Conservation (phyloP, 2,888 invertebrate species). For the Cephus sareptanus region DNA sequence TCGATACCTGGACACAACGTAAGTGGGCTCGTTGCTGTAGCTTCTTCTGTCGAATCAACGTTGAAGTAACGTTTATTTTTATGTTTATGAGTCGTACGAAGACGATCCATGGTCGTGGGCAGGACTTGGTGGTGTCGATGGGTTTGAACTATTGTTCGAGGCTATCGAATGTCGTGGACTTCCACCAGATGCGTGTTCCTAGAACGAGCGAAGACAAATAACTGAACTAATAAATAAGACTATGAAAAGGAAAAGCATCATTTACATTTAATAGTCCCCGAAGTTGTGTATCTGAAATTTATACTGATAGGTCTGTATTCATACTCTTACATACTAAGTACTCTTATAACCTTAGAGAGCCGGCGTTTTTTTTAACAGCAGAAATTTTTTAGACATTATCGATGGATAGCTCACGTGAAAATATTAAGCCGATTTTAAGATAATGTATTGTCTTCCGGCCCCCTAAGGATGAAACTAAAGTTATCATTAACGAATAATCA, state of each 20-base stretch:
- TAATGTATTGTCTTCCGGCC: not conserved
- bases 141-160: constrained; percentile 80
- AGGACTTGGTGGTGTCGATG: constrained; percentile 78
- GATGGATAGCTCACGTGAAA: not conserved
- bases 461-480: not conserved
- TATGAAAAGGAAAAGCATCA: not conserved
- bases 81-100: constrained; percentile 73
- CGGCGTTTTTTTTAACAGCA: too few relatives aligned
- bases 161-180: constrained; percentile 80
- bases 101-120: constrained; percentile 76
- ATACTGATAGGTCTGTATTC: not conserved
- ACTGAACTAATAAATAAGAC: not conserved
- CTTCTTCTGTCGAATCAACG: constrained; percentile 6
- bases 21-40: constrained; percentile 7
- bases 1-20: constrained; percentile 10
- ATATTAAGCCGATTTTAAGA: too few relatives aligned
- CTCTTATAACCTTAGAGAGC: not conserved
- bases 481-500: not conserved
- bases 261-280: not conserved
- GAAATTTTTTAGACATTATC: not conserved
- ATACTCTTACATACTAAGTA: not conserved
- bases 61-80: not conserved
- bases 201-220: constrained; percentile 19
- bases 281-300: not conserved
- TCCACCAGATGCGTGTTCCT: constrained; percentile 67